Evolutionary conservation across 2,888 invertebrate genomes (phyloP), one percentile per base, ranked within the genome.

Genomic region (Dermolepida albohirtum): DNA sequence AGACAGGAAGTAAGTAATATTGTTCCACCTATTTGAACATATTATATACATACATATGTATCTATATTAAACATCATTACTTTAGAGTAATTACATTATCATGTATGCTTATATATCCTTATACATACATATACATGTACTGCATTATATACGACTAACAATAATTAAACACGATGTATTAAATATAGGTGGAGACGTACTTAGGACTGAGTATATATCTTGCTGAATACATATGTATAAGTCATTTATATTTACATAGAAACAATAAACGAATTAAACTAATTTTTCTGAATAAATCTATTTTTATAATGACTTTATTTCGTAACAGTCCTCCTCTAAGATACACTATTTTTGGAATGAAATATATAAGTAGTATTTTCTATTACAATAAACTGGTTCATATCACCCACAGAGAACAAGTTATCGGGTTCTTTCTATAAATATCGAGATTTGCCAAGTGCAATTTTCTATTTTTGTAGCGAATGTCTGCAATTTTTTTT

Each of bases 11-110:
- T 27, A 17, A 27, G 43, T 39, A 57, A 57, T 57, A 57, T 57
- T 57, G 43, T 44, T 27, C 44, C 57, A 43, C 41, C 57, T 43
- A 57, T 39, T 44, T 57, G 27, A 57, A 22, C 57, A 29, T 57
- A 43, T 44, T 22, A 11, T 39, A 14, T 8, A 27, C 22, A 14
- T 8, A 27, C 22, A 27, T 50, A 50, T 39, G 5, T 8, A 27
- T n/a, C n/a, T 50, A 27, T 50, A 50, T n/a, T 50, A 50, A 50
- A 50, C 22, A 27, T 43, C 57, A 57, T 57, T 57, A 55, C 55
- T 55, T 41, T 41, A 55, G 41, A 55, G 55, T 55, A 55, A 55
- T 55, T 55, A 57, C 57, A 57, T 57, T 57, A 57, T 57, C 57
- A 44, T 57, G 44, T 22, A 27, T 27, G 17, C 5, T n/a, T 34